Conservation (phyloP, 2,888 invertebrate species). For the Drosophila quasianomalipes region DNA sequence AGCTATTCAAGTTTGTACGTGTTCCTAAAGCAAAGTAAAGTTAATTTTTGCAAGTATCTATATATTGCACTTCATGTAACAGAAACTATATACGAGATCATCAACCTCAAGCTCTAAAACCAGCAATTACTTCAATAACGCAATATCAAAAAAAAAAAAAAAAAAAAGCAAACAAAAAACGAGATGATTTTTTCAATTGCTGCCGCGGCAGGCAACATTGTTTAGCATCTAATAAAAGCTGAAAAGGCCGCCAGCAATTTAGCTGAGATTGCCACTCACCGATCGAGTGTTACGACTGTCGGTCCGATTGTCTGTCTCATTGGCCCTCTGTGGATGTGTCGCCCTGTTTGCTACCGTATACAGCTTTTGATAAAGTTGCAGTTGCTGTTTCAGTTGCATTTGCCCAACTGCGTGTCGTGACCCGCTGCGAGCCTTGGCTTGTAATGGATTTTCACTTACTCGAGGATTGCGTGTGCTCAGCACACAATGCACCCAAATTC, state of each 20-base stretch:
- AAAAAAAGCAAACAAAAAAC: background rate
- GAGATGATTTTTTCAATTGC: background rate
- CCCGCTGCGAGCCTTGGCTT: constrained; percentile 22
- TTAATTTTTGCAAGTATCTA: background rate
- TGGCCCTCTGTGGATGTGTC: constrained; percentile 3
- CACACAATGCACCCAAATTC: constrained; percentile 11
- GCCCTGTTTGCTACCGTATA: constrained; percentile 30
- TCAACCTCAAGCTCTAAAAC: background rate
- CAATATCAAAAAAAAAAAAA: background rate
- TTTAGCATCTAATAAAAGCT: background rate
- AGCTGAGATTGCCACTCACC: background rate
- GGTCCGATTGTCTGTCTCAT: background rate
- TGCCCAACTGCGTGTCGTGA: constrained; percentile 50
- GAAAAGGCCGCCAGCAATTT: background rate
- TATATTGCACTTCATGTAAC: background rate
- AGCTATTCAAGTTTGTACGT: background rate
- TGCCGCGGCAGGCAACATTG: background rate
- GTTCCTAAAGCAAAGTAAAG: background rate
- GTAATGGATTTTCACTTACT: constrained; percentile 71
- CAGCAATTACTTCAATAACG: background rate
- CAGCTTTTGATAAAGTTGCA: constrained; percentile 12
- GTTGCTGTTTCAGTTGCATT: background rate
- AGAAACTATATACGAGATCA: background rate
- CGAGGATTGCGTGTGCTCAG: constrained; percentile 67
- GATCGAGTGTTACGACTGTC: background rate